These are phyloP conservation scores for Drosophila arawakana DNA, from an alignment of 1,140 invertebrate genomes.

Conservation along the genomic window DNA sequence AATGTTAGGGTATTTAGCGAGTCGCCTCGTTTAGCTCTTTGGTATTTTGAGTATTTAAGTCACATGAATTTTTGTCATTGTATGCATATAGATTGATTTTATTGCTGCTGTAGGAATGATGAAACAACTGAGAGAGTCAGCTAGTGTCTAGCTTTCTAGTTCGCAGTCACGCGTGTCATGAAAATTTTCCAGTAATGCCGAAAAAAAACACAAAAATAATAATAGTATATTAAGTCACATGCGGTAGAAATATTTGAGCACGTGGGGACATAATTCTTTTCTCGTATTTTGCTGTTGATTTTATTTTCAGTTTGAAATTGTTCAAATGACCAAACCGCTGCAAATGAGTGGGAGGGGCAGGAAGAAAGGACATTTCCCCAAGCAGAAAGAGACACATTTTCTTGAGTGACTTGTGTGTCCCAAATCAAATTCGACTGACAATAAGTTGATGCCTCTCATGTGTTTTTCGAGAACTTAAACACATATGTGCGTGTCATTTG, in stretches of 20 bases:
- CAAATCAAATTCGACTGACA: conserved; percentile 46
- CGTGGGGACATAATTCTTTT: conserved; percentile 21
- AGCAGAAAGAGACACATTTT: conserved; percentile 52
- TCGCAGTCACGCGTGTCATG: conserved; percentile 65
- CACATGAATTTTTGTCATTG: conserved; percentile 77
- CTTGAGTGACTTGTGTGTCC: conserved; percentile 72
- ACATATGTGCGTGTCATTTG: conserved; percentile 38
- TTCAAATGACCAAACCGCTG: conserved; percentile 28
- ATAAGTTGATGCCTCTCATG: conserved; percentile 13
- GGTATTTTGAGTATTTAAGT: conserved; percentile 50
- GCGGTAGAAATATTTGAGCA: conserved; percentile 25
- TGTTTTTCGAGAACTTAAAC: background rate
- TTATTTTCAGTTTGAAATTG: conserved; percentile 24
- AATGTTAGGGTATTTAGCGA: conserved; percentile 29
- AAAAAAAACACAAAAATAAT: conserved; percentile 43
- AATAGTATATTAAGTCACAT: conserved; percentile 59
- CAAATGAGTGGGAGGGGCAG: conserved; percentile 1
- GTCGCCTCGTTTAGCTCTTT: background rate
- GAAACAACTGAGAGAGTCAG: conserved; percentile 38
- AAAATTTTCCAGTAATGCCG: conserved; percentile 61
- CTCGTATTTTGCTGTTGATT: conserved; percentile 29
- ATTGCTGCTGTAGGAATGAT: conserved; percentile 53
- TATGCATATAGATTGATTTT: conserved; percentile 77
- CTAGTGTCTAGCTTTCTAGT: background rate
- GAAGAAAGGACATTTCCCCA: background rate